Evolutionary conservation across 1,140 invertebrate genomes (phyloP).

Genomic region (Drosophila pseudoobscura): DNA sequence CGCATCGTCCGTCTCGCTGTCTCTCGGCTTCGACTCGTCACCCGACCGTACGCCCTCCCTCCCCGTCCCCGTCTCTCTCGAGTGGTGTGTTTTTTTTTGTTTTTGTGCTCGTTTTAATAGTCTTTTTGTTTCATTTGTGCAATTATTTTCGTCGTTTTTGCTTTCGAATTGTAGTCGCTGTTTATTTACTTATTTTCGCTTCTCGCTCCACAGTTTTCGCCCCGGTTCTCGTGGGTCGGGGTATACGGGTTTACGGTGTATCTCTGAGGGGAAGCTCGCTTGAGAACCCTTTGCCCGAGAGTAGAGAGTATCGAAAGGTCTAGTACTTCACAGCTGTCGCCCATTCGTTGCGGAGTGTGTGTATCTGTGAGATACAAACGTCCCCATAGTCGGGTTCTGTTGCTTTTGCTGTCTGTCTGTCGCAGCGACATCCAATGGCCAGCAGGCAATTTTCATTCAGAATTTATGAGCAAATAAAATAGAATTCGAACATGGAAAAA

Average conservation of each 20-base stretch:
- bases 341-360: constrained; percentile 15
- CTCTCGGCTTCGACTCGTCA: constrained; percentile 21
- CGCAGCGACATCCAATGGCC: constrained; percentile 38
- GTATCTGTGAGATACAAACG: constrained; percentile 69
- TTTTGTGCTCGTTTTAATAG: constrained; percentile 60
- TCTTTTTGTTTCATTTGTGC: constrained; percentile 66
- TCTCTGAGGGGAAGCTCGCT: too few species aligned
- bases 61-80: too few species aligned
- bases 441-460: constrained; percentile 72
- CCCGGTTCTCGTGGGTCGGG: neutral
- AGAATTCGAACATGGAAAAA: constrained; percentile 72
- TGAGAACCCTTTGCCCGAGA: too few species aligned
- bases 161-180: constrained; percentile 64
- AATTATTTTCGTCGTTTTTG: constrained; percentile 72
- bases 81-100: neutral
- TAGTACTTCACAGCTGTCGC: too few species aligned
- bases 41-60: constrained; percentile 15
- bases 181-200: constrained; percentile 52
- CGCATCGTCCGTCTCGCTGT: constrained; percentile 7
- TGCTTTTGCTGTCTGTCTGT: constrained; percentile 7
- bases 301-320: too few species aligned
- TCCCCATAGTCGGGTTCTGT: neutral
- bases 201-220: constrained; percentile 17
- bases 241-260: too few species aligned
- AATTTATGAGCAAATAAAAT: constrained; percentile 73